phyloP scores from a whole-genome alignment of 2,113 vertebrate species.

The Melanostigma gelatinosum region DNA sequence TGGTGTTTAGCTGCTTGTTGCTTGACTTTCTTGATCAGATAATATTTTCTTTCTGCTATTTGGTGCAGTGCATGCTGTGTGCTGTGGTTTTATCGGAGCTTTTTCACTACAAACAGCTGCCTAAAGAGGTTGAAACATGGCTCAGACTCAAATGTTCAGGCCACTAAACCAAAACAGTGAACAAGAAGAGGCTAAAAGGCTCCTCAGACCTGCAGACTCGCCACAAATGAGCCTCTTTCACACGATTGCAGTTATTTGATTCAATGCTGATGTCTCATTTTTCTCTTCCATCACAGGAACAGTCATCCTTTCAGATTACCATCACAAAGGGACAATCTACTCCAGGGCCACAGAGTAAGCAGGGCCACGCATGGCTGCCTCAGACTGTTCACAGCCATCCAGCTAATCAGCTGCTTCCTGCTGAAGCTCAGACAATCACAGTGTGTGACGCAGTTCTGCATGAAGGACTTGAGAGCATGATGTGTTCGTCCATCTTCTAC shows the following conservation, averaged over 20 bases:
- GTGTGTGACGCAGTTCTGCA: conserved; percentile 61
- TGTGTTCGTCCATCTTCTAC: conserved; percentile 24
- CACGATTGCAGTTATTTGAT: no score
- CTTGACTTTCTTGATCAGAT: background rate
- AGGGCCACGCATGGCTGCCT: conserved; percentile 60
- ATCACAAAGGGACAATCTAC: background rate
- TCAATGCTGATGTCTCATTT: background rate
- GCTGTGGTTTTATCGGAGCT: no score
- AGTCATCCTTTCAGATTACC: no score
- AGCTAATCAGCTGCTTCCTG: conserved; percentile 67
- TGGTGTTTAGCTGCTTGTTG: no score
- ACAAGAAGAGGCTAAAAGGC: background rate
- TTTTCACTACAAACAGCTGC: no score
- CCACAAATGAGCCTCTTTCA: background rate
- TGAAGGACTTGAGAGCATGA: conserved; percentile 65
- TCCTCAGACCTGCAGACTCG: no score
- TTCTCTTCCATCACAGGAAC: background rate
- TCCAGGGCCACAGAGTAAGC: conserved; percentile 44
- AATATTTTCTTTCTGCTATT: background rate
- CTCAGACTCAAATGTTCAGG: background rate
- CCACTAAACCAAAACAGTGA: background rate
- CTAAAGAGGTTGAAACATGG: background rate
- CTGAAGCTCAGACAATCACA: conserved; percentile 53
- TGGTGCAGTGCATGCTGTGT: no score
- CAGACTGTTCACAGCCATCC: conserved; percentile 69